Percentiles rank a stretch among this genome's conserved stretches.
These are phyloP conservation scores for Lasioglossum marginatum DNA, from an alignment of 2,888 invertebrate genomes.

Conservation along the genomic window DNA sequence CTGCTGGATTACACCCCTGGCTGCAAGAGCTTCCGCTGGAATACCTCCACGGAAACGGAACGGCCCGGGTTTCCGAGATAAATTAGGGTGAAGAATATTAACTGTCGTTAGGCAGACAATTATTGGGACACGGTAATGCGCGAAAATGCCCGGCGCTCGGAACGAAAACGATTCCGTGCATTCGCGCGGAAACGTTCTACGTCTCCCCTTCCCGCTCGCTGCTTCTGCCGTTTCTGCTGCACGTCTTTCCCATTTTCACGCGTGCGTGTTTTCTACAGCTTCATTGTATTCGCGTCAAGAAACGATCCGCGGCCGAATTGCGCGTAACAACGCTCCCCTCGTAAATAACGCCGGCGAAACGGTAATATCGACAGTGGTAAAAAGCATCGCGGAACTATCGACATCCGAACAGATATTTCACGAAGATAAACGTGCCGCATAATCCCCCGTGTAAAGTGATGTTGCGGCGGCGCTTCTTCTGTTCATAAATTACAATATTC, in stretches of 20 bases:
- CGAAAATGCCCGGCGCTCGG: constrained; percentile 14
- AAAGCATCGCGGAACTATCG: constrained; percentile 7
- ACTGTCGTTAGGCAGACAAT: constrained; percentile 57
- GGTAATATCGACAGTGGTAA: constrained; percentile 1
- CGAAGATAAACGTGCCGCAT: constrained; percentile 26
- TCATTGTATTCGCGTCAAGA: constrained; percentile 11
- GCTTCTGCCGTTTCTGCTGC: not conserved
- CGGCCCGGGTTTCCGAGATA: constrained; percentile 53
- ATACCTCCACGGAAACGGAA: constrained; percentile 43
- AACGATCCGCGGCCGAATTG: constrained; percentile 3
- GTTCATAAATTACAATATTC: constrained; percentile 65
- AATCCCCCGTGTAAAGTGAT: constrained; percentile 41
- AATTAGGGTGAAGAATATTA: constrained; percentile 61
- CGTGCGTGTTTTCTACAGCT: constrained; percentile 1
- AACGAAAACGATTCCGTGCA: not conserved
- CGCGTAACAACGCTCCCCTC: constrained; percentile 6
- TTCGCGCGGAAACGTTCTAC: not conserved
- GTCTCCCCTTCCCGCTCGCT: fast-evolving
- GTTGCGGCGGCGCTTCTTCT: constrained; percentile 31
- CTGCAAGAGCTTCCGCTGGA: constrained; percentile 47
- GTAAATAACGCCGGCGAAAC: constrained; percentile 3
- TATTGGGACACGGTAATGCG: constrained; percentile 43
- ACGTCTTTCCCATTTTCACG: constrained; percentile 4
- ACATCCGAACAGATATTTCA: constrained; percentile 9
- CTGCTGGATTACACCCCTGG: constrained; percentile 61